Percentiles rank a stretch among this genome's conserved stretches.
These are phyloP conservation scores for Halcyon senegalensis DNA, from an alignment of 2,113 vertebrate species.

Conservation along the genomic window DNA sequence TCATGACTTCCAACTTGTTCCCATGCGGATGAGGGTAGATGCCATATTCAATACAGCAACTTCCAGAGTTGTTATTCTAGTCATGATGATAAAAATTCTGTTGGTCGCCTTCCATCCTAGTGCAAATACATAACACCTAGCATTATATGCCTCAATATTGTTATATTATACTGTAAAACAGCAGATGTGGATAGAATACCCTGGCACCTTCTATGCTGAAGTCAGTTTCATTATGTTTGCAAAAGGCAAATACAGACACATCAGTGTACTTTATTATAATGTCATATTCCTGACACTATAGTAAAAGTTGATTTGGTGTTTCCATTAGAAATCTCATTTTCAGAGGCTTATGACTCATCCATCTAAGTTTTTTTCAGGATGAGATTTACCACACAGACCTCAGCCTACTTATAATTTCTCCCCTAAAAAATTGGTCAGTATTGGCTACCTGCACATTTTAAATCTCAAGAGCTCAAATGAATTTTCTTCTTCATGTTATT, in stretches of 20 bases:
- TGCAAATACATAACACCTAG: neutral
- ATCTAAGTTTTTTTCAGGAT: constrained; percentile 11
- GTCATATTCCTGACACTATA: constrained; percentile 33
- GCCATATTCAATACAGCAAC: neutral
- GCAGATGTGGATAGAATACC: neutral
- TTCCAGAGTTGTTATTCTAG: neutral
- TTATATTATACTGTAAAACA: neutral
- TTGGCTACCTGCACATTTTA: neutral
- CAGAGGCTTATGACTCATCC: constrained; percentile 34
- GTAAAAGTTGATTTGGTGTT: constrained; percentile 58
- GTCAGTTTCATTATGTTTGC: constrained; percentile 33
- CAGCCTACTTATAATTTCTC: neutral
- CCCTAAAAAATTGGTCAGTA: neutral
- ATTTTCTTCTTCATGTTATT: neutral
- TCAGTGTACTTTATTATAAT: constrained; percentile 43
- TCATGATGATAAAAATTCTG: neutral
- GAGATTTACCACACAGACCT: constrained; percentile 14
- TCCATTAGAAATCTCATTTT: constrained; percentile 63
- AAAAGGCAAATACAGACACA: constrained; percentile 44
- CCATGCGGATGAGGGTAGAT: neutral
- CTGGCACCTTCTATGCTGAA: neutral
- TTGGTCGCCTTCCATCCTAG: neutral
- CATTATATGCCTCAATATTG: neutral
- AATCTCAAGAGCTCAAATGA: neutral
- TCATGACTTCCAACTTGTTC: neutral